Conservation (phyloP, 2,113 vertebrate species). For the Piaya cayana region DNA sequence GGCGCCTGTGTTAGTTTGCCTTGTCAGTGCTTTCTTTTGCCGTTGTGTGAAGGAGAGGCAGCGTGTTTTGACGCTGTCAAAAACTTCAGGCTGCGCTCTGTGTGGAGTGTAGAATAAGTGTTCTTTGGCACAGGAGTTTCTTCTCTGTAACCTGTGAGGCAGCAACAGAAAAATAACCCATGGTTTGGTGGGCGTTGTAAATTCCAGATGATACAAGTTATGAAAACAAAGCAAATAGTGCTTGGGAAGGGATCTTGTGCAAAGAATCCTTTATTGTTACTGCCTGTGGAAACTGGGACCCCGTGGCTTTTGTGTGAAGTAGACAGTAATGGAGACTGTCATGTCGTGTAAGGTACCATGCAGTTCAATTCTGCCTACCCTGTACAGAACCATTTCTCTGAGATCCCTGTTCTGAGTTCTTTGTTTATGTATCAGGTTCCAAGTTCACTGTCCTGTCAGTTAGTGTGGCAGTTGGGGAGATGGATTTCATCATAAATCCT, state of each 20-base stretch:
- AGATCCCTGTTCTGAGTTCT: background rate
- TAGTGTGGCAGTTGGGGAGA: background rate
- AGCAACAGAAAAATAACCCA: background rate
- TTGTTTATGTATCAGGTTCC: background rate
- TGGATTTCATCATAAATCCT: background rate
- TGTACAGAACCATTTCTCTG: background rate
- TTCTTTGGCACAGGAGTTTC: background rate
- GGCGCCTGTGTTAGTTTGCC: background rate
- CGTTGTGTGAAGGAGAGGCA: background rate
- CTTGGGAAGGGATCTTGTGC: background rate
- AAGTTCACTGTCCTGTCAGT: background rate
- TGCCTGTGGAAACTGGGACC: background rate
- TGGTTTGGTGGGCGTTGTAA: background rate
- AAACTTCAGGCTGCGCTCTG: fast-evolving
- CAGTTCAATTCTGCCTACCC: background rate
- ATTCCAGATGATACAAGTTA: background rate
- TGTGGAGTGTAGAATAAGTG: background rate
- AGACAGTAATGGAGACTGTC: background rate
- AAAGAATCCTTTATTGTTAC: background rate
- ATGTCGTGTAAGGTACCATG: background rate
- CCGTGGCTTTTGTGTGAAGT: background rate
- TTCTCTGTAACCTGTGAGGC: background rate
- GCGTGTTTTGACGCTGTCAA: background rate
- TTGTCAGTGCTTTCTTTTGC: background rate
- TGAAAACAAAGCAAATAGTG: background rate